phyloP scores from a whole-genome alignment of 2,888 invertebrate species.

The Stenoptilia bipunctidactyla region DNA sequence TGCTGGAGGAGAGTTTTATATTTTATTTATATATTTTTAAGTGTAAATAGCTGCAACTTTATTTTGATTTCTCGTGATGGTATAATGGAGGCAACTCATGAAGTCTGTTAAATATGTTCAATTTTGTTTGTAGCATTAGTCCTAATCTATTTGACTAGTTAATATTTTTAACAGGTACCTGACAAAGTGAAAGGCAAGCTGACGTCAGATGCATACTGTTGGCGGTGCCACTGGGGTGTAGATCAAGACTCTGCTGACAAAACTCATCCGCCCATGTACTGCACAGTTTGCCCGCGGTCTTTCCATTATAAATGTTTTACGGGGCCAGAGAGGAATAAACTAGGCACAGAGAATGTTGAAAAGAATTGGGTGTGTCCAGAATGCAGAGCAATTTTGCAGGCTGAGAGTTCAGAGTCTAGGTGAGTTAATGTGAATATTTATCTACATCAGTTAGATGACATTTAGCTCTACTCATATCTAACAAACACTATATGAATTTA shows the following conservation, averaged over 20 bases:
- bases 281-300: conserved; percentile 87
- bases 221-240: conserved; percentile 87
- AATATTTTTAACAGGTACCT: conserved; percentile 20
- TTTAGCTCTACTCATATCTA: too few relatives aligned
- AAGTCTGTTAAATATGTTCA: too few relatives aligned
- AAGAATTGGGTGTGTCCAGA: conserved; percentile 87
- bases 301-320: conserved; percentile 86
- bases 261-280: conserved; percentile 57
- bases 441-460: too few relatives aligned
- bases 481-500: too few relatives aligned
- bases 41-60: too few relatives aligned
- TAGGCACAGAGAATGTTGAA: conserved; percentile 27
- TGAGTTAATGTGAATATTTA: conserved; percentile 30
- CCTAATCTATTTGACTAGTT: too few relatives aligned
- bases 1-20: too few relatives aligned
- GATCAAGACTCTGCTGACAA: conserved; percentile 55
- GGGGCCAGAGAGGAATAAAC: conserved; percentile 56
- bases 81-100: too few relatives aligned
- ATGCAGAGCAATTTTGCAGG: conserved; percentile 79
- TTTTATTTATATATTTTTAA: too few relatives aligned
- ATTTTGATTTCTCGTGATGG: too few relatives aligned
- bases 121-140: too few relatives aligned
- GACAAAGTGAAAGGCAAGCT: conserved; percentile 28
- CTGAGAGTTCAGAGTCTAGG: conserved; percentile 80
- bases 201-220: conserved; percentile 85